These are phyloP conservation scores for Serilophus lunatus DNA, from an alignment of 2,113 vertebrate genomes.

Conservation along the genomic window DNA sequence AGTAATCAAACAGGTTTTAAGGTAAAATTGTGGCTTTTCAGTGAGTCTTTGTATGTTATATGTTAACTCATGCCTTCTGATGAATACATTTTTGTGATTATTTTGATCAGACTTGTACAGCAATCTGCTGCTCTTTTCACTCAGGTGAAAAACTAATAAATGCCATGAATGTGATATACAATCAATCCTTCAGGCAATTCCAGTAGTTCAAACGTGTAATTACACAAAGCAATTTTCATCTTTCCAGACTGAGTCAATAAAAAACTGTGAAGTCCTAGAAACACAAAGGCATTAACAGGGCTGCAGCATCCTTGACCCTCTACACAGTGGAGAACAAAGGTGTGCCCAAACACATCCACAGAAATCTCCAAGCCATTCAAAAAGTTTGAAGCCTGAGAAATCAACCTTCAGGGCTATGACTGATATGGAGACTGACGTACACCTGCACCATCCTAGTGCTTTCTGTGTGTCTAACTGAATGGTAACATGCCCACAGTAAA, in stretches of 20 bases:
- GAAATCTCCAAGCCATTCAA: not conserved
- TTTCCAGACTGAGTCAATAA: not conserved
- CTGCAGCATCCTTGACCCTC: accelerated
- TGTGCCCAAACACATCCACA: not conserved
- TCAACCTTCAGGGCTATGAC: not conserved
- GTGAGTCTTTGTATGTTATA: not conserved
- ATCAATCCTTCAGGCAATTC: slow-evolving; percentile 34
- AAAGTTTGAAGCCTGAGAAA: not conserved
- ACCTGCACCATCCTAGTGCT: not conserved
- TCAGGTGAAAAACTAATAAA: slow-evolving; percentile 43
- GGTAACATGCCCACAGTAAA: not conserved
- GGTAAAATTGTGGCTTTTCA: not conserved
- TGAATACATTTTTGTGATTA: slow-evolving; percentile 2
- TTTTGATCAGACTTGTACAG: not conserved
- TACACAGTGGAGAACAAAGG: not conserved
- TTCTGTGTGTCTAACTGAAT: not conserved
- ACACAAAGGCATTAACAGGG: not conserved
- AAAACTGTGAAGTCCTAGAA: not conserved
- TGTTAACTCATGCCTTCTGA: not conserved
- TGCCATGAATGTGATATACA: not conserved
- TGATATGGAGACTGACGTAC: not conserved
- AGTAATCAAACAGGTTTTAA: not conserved
- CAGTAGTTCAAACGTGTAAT: slow-evolving; percentile 29
- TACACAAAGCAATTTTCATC: slow-evolving; percentile 33
- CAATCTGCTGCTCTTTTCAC: not conserved